Base-by-base conservation (phyloP, 2,888 invertebrate genomes). In the Pristionchus mayeri region DNA sequence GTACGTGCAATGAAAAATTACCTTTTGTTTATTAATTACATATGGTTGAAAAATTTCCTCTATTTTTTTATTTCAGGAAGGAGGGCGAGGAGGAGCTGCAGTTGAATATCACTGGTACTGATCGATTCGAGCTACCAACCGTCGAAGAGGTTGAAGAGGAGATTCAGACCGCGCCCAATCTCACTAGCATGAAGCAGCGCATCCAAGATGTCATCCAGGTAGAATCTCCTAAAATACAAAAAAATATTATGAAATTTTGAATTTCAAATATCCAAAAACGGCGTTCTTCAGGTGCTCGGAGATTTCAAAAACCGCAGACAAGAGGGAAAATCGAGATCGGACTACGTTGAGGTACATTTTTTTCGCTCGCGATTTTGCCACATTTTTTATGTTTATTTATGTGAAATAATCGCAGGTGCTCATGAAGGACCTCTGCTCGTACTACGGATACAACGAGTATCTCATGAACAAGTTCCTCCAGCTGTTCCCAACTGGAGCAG, bases 401-500 rank as follows among this genome's bases (percentile, higher is more conserved):
- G 21, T 48, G 57, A 18, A 98, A 88, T 98, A 98, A 93, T 93
- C 96, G 24, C 95, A 95, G 0, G 94, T 84, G 37, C 94, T 99
- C 52, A 95, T 95, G 84, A 95, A 95, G 90, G 98, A 99, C 94
- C 94, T 99, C 80, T 98, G 98, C 92, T 94, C 95, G 40, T 98
- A 98, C 93, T 99, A 98, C 94, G 97, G 97, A 92, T 99, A 99
- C 93, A 99, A 99, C 94, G 96, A 96, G 85, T 99, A 96, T 93
- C 94, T 99, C 24, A 98, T 99, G 96, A 95, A 95, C 89, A 95
- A 96, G 92, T 94, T 99, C 1, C 96, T 98, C 95, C 95, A 97
- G 91, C 95, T 98, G 91, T 97, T 98, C 93, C 95, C 96, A 13
- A 90, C 88, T 67, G 90, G 90, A 21, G 86, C 86, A 48, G 92